Evolutionary conservation across 2,888 invertebrate species (phyloP).

Genomic region (Tipula confusa): DNA sequence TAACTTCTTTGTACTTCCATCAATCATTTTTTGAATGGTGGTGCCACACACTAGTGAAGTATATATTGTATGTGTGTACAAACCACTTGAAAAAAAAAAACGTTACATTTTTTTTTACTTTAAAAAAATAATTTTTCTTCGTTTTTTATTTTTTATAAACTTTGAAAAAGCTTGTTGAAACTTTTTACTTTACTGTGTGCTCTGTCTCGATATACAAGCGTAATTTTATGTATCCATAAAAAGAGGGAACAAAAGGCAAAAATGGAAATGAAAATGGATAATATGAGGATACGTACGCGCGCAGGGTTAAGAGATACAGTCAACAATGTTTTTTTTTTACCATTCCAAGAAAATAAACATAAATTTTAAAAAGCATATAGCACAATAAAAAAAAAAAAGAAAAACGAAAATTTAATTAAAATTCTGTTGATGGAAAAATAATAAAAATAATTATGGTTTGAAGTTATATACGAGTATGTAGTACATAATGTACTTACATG

Average conservation of each 20-base stretch:
- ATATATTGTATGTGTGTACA: background rate
- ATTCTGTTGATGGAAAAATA: background rate
- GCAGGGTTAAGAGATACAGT: background rate
- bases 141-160: background rate
- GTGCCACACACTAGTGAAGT: background rate
- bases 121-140: background rate
- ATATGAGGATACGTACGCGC: background rate
- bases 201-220: background rate
- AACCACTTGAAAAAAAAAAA: background rate
- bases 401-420: background rate
- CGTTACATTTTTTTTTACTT: background rate
- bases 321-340: background rate
- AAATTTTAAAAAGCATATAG: background rate
- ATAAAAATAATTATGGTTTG: background rate
- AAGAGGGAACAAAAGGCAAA: background rate
- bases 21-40: background rate
- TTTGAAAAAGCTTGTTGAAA: conserved; percentile 9
- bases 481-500: no score
- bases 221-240: background rate
- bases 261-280: background rate
- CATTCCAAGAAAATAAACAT: background rate
- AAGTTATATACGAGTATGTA: background rate
- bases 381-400: background rate
- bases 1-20: background rate
- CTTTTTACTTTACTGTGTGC: background rate